Conservation (phyloP, 2,888 invertebrate species). For the Girardia tigrina region DNA sequence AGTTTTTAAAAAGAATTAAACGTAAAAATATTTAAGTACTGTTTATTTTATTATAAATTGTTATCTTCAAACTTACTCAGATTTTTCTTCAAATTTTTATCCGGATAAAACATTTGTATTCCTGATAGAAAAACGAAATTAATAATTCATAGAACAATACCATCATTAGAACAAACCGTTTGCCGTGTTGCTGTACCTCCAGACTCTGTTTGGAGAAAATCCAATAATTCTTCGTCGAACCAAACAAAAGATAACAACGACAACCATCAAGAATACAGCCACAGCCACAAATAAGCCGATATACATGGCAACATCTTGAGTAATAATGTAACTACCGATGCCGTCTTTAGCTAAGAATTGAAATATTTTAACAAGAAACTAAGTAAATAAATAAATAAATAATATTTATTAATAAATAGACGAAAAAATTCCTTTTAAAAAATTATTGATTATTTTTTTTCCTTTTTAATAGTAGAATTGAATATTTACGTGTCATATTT, state of each 20-base stretch:
- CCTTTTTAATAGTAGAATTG: too few relatives aligned
- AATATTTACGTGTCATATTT: too few relatives aligned
- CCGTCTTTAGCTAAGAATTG: too few relatives aligned
- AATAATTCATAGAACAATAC: neutral
- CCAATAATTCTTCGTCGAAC: neutral
- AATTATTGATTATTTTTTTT: too few relatives aligned
- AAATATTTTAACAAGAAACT: too few relatives aligned
- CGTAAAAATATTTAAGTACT: too few relatives aligned
- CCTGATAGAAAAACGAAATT: neutral
- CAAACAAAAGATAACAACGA: conserved; percentile 2
- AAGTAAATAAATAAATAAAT: too few relatives aligned
- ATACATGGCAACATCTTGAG: neutral
- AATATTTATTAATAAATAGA: too few relatives aligned
- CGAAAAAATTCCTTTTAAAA: too few relatives aligned
- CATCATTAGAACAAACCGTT: neutral
- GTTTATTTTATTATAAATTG: too few relatives aligned
- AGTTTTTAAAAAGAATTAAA: too few relatives aligned
- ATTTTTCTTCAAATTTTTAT: conserved; percentile 6
- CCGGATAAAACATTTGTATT: conserved; percentile 1
- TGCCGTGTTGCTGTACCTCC: neutral
- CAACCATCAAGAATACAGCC: neutral
- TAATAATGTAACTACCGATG: neutral
- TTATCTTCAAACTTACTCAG: neutral
- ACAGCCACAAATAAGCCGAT: neutral
- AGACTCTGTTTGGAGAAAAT: conserved; percentile 2